These are phyloP conservation scores for Chaetura pelagica DNA, from an alignment of 2,113 vertebrate species.

Conservation along the genomic window DNA sequence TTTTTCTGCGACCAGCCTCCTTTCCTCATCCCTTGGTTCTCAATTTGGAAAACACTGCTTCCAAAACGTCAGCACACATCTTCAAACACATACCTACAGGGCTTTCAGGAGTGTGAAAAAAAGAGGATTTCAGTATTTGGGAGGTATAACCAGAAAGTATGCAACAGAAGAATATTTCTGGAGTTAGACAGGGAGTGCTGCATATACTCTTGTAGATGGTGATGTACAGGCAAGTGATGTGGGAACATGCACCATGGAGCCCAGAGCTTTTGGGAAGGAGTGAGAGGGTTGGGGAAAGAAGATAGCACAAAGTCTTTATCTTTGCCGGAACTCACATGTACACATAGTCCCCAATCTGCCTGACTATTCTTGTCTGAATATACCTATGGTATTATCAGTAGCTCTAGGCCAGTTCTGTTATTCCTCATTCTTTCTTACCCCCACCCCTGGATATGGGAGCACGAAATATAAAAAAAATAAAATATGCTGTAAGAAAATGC, in stretches of 20 bases:
- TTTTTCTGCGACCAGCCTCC: neutral
- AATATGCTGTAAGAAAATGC: neutral
- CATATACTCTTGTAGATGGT: neutral
- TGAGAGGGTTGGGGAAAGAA: neutral
- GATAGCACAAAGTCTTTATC: neutral
- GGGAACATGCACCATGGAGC: neutral
- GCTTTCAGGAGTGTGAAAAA: neutral
- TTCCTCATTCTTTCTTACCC: neutral
- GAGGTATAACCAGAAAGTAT: neutral
- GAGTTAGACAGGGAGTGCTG: neutral
- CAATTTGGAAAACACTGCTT: neutral
- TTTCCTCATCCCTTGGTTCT: neutral
- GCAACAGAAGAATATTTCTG: neutral
- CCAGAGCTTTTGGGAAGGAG: neutral
- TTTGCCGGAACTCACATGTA: neutral
- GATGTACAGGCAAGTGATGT: neutral
- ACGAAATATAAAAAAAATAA: neutral
- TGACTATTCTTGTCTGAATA: rapidly evolving
- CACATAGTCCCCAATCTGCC: neutral
- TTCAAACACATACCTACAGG: neutral
- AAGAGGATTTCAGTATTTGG: neutral
- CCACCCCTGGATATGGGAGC: neutral
- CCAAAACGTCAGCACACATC: neutral
- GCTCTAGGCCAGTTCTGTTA: neutral
- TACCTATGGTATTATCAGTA: neutral